Conservation (phyloP, 2,113 vertebrate species). For the Xiphophorus couchianus region DNA sequence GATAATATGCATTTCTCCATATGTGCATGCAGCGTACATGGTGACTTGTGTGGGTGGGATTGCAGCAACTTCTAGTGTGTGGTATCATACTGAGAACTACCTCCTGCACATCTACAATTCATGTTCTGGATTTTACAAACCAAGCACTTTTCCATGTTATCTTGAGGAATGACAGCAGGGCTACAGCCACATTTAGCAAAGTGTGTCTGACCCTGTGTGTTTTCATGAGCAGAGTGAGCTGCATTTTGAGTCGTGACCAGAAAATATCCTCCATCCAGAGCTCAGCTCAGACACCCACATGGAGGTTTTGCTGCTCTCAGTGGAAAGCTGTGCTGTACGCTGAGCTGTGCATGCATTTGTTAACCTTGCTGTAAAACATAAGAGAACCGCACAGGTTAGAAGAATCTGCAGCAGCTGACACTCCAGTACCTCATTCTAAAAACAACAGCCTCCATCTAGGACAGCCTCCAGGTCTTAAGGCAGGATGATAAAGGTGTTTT, state of each 20-base stretch:
- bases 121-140: constrained; percentile 34
- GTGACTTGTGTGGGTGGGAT: constrained; percentile 35
- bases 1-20: constrained; percentile 42
- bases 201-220: neutral
- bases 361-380: constrained; percentile 1
- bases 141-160: neutral
- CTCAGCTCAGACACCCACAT: constrained; percentile 58
- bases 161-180: constrained; percentile 23
- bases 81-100: constrained; percentile 18
- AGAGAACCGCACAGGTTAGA: neutral
- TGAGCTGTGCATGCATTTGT: constrained; percentile 15
- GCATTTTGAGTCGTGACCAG: constrained; percentile 66
- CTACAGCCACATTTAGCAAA: constrained; percentile 11
- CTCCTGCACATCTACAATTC: constrained; percentile 17
- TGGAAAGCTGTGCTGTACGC: constrained; percentile 22
- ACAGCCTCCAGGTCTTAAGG: constrained; percentile 3
- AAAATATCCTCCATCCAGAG: constrained; percentile 46
- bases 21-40: constrained; percentile 30
- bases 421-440: constrained; percentile 13
- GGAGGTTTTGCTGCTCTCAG: constrained; percentile 26
- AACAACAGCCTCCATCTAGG: constrained; percentile 12
- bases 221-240: constrained; percentile 12
- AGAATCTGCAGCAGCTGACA: neutral
- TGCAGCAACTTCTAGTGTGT: constrained; percentile 13
- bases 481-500: constrained; percentile 20